Evolutionary conservation across 2,113 vertebrate genomes (phyloP).

Genomic region (Heterocephalus glaber): DNA sequence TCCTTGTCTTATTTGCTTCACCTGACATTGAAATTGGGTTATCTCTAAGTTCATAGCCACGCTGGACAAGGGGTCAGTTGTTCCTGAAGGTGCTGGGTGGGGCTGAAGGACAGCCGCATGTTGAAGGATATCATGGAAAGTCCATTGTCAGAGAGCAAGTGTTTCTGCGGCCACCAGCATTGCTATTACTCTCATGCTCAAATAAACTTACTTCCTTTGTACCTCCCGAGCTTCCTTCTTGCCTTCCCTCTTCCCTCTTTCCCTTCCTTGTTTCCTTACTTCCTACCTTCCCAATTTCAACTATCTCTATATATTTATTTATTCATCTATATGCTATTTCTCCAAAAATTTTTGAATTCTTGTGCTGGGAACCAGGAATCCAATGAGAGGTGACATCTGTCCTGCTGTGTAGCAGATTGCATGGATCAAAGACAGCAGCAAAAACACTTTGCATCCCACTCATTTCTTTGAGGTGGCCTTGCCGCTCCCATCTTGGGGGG

Average conservation of each 20-base stretch:
- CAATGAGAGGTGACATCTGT: not conserved
- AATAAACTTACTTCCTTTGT: rapidly evolving
- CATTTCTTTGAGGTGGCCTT: rapidly evolving
- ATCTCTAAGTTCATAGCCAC: not conserved
- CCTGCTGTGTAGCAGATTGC: too few relatives aligned
- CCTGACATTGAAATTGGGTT: not conserved
- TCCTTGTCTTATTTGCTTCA: not conserved
- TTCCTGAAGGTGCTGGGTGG: not conserved
- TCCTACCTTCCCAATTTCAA: not conserved
- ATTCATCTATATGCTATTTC: not conserved
- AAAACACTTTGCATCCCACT: not conserved
- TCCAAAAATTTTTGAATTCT: not conserved
- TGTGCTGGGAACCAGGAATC: not conserved
- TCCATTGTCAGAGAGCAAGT: rapidly evolving
- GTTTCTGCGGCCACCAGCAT: rapidly evolving
- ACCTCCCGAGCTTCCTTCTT: rapidly evolving
- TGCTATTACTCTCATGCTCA: rapidly evolving
- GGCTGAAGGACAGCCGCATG: not conserved
- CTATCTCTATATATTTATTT: not conserved
- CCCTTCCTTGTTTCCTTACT: rapidly evolving
- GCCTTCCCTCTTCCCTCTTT: not conserved
- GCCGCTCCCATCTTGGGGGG: rapidly evolving
- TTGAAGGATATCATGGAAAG: not conserved
- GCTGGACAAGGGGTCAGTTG: rapidly evolving
- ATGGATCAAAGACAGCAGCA: not conserved